phyloP scores from a whole-genome alignment of 2,888 invertebrate genomes.

The Eulithis prunata region DNA sequence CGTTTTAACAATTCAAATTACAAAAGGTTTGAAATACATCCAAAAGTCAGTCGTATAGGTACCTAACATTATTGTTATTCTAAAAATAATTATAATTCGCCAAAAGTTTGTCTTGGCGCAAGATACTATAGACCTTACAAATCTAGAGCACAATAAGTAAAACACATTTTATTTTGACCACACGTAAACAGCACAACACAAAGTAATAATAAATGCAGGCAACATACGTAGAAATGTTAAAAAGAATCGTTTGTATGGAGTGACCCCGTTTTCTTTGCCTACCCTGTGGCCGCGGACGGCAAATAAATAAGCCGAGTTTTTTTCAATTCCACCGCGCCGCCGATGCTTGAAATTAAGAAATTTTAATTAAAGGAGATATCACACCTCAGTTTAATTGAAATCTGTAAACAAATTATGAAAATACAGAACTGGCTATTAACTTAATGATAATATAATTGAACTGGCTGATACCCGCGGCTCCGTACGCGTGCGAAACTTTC shows the following conservation, averaged over 20 bases:
- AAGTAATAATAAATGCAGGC: background rate
- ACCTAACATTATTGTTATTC: no score
- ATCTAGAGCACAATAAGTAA: no score
- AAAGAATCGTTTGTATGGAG: background rate
- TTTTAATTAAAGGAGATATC: constrained; percentile 52
- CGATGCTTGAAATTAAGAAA: constrained; percentile 44
- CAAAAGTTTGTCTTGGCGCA: no score
- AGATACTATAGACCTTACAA: no score
- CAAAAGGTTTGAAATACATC: no score
- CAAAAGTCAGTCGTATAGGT: no score
- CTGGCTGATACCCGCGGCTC: no score
- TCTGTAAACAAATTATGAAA: constrained; percentile 32
- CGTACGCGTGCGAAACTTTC: no score
- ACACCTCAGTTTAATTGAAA: constrained; percentile 53
- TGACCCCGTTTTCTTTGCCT: constrained; percentile 2
- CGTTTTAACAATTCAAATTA: no score
- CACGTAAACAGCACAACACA: background rate
- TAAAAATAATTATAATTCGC: no score
- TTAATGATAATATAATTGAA: background rate
- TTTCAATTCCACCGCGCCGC: constrained; percentile 42
- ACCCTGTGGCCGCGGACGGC: constrained; percentile 34
- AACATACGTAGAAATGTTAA: background rate
- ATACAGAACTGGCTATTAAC: background rate
- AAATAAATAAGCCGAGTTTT: constrained; percentile 47
- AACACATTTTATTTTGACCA: background rate